A percentile compares a stretch with the other conserved stretches of the same genome.
These are phyloP conservation scores for Semibalanus balanoides DNA, from an alignment of 1,140 invertebrate species.

Conservation along the genomic window DNA sequence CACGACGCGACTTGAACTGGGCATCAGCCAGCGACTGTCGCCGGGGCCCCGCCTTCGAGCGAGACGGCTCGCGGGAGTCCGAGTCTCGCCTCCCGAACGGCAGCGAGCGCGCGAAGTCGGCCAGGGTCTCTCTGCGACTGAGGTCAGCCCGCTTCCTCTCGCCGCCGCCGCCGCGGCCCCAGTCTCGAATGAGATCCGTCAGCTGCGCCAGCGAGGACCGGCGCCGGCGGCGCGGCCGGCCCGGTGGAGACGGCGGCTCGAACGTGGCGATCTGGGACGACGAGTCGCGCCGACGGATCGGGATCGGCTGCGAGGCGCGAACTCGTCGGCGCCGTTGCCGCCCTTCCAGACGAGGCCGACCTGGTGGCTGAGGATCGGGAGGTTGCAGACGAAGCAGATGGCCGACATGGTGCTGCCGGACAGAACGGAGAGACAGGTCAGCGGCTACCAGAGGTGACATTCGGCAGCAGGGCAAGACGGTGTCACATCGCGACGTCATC, in stretches of 20 bases:
- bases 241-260: conserved; percentile 41
- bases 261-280: conserved; percentile 71
- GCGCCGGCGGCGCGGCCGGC: conserved; percentile 46
- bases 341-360: conserved; percentile 82
- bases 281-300: conserved; percentile 57
- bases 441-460: neutral
- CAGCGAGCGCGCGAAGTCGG: conserved; percentile 52
- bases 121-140: conserved; percentile 63
- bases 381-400: conserved; percentile 84
- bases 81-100: conserved; percentile 27
- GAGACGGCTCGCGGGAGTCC: conserved; percentile 20
- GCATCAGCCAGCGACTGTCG: conserved; percentile 15
- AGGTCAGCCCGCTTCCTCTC: conserved; percentile 27
- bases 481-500: no score
- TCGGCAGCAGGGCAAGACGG: neutral
- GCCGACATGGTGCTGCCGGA: conserved; percentile 25
- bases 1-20: conserved; percentile 18
- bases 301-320: conserved; percentile 16
- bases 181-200: conserved; percentile 69
- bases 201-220: conserved; percentile 70
- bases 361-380: conserved; percentile 83
- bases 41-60: conserved; percentile 18
- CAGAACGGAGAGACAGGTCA: neutral
- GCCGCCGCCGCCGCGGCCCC: conserved; percentile 46
- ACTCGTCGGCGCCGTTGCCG: conserved; percentile 80